A percentile compares a stretch with the other conserved stretches of the same genome.
phyloP scores from a whole-genome alignment of 92 coral and sea anemone genomes.

The Zoanthus sansibaricus region DNA sequence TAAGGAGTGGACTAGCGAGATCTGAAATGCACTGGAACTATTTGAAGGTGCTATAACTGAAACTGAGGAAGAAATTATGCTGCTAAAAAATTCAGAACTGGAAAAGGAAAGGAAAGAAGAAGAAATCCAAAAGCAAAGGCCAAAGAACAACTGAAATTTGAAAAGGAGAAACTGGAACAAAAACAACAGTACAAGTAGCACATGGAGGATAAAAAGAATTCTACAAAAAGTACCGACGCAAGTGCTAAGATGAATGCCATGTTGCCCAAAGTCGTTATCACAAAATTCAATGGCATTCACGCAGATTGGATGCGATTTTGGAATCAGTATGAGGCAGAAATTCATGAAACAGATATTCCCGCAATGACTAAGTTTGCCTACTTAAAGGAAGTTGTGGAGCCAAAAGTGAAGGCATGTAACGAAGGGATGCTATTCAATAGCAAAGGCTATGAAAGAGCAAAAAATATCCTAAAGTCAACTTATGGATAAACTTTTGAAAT shows the following conservation, averaged over 20 bases:
- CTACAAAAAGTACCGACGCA: background rate
- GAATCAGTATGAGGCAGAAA: conserved; percentile 62
- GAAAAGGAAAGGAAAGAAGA: background rate
- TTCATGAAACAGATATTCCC: conserved; percentile 51
- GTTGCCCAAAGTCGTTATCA: conserved; percentile 57
- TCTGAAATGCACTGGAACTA: background rate
- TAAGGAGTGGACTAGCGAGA: conserved; percentile 25
- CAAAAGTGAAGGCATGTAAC: conserved; percentile 45
- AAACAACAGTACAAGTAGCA: conserved; percentile 44
- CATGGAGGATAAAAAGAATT: conserved; percentile 37
- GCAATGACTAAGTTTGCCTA: conserved; percentile 65
- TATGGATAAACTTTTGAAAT: conserved; percentile 75
- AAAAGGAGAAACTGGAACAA: conserved; percentile 53
- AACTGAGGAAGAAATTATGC: background rate
- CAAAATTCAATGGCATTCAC: conserved; percentile 54
- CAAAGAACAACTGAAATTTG: conserved; percentile 42
- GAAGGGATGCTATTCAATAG: conserved; percentile 59
- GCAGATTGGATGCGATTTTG: conserved; percentile 62
- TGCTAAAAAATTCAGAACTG: background rate
- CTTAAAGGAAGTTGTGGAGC: conserved; percentile 53
- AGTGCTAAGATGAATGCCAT: conserved; percentile 36
- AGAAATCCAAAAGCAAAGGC: background rate
- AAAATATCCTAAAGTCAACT: conserved; percentile 60
- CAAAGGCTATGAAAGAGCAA: conserved; percentile 72
- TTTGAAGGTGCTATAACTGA: conserved; percentile 15